Evolutionary conservation across 1,140 invertebrate genomes (phyloP).

Genomic region (Amphibalanus amphitrite): DNA sequence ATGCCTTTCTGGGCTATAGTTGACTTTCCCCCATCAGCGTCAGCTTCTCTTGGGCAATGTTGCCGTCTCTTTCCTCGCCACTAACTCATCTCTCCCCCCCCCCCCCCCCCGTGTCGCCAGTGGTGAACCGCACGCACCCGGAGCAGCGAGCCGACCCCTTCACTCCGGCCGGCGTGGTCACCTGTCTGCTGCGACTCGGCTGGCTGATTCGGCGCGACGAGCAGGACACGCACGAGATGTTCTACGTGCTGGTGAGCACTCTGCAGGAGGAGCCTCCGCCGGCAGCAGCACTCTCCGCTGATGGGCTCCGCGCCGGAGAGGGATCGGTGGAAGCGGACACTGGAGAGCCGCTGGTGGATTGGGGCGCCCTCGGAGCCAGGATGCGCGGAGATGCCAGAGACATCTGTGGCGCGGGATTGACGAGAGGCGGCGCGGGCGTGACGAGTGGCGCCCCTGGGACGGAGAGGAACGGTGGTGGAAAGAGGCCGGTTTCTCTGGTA

Average conservation of each 20-base stretch:
- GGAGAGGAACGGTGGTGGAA: too few species aligned
- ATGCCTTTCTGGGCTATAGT: too few species aligned
- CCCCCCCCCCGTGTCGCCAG: neutral
- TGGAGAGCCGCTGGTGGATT: constrained; percentile 7
- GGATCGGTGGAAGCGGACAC: constrained; percentile 5
- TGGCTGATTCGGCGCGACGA: constrained; percentile 77
- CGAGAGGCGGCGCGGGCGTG: constrained; percentile 12
- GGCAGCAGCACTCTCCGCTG: constrained; percentile 17
- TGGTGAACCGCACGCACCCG: neutral
- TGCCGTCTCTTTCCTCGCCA: too few species aligned
- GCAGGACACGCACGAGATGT: constrained; percentile 82
- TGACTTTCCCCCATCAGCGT: too few species aligned
- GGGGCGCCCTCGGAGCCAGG: constrained; percentile 6
- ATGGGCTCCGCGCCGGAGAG: constrained; percentile 10
- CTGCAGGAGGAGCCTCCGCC: constrained; percentile 59
- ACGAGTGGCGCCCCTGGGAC: too few species aligned
- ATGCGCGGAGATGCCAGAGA: neutral
- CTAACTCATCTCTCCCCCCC: too few species aligned
- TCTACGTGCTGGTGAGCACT: constrained; percentile 67
- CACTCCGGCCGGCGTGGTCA: constrained; percentile 10
- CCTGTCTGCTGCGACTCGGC: constrained; percentile 47
- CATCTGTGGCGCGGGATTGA: constrained; percentile 26
- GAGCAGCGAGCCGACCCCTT: neutral
- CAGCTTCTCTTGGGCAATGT: too few species aligned
- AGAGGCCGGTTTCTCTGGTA: too few species aligned